Base-by-base conservation (phyloP, 1,140 invertebrate species). In the Popillia japonica region DNA sequence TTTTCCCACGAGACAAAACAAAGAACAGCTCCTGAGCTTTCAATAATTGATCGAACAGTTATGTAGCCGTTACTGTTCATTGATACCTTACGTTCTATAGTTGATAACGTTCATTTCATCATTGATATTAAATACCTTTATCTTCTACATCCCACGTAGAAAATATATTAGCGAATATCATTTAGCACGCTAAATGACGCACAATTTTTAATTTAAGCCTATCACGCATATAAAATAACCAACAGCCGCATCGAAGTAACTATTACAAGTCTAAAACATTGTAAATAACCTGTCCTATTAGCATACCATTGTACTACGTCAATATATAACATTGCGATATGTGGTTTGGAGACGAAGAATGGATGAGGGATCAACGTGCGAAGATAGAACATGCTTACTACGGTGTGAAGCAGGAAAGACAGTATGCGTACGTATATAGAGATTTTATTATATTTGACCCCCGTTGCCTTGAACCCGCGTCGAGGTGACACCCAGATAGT, bases 401-500 rank as follows among this genome's bases (percentile, higher is more conserved):
- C 27, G 27, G 27, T 34, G 27, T 34, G 27, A 34, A 34, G 27
- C 4, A 34, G 27, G 27, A 34, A 34, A 34, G 27, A 34, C 1
- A 4, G 27, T 34, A 34, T 34, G 27, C 27, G 27, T 34, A 34
- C 27, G 27, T 34, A 34, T 34, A 34, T 34, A 55, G 14, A 55
- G 48, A 55, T 55, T 55, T 55, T n/a, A 55, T 55, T 55, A 17
- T 17, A 55, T 55, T 55, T 55, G 48, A 55, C 48, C 48, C 48
- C 14, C 14, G 48, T 55, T 55, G 48, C 48, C 48, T 55, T 55
- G 48, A 55, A 55, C 48, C 48, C 48, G 48, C 48, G 48, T 55
- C 48, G 48, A 55, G 48, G 48, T 55, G 48, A 55, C 48, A 55
- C 48, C 48, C 48, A 55, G 48, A 55, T 55, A 55, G 48, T 55